These are phyloP conservation scores for Chloroceryle inda DNA, from an alignment of 2,797 vertebrate species.

Conservation along the genomic window DNA sequence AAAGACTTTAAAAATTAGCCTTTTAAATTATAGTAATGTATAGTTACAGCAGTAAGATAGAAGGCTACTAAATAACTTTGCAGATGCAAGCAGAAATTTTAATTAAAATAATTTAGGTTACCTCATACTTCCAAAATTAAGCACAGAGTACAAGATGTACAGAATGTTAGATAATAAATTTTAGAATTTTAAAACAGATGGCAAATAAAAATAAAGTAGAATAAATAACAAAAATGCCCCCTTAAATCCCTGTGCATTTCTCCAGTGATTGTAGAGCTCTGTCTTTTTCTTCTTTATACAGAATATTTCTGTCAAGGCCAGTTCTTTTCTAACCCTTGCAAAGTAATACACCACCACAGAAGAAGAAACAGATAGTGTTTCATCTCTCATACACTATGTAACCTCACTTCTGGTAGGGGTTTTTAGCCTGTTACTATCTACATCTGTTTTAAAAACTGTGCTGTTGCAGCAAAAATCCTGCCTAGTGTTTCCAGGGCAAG, in stretches of 20 bases:
- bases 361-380: background rate
- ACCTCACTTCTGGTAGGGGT: rapidly evolving
- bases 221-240: background rate
- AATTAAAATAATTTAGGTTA: background rate
- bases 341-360: background rate
- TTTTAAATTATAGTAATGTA: background rate
- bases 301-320: background rate
- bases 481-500: background rate
- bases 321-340: background rate
- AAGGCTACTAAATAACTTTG: background rate
- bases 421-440: background rate
- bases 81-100: background rate
- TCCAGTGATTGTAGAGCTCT: background rate
- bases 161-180: background rate
- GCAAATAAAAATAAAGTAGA: background rate
- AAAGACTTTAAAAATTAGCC: background rate
- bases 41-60: background rate
- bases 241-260: background rate
- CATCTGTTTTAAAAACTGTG: background rate
- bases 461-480: background rate
- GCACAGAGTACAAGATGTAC: background rate
- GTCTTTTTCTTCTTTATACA: background rate
- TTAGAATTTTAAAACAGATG: background rate
- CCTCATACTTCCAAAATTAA: background rate
- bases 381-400: background rate